Percentiles rank a stretch among this genome's conserved stretches.
Conservation (phyloP, 2,797 vertebrate species). For the Alauda arvensis region DNA sequence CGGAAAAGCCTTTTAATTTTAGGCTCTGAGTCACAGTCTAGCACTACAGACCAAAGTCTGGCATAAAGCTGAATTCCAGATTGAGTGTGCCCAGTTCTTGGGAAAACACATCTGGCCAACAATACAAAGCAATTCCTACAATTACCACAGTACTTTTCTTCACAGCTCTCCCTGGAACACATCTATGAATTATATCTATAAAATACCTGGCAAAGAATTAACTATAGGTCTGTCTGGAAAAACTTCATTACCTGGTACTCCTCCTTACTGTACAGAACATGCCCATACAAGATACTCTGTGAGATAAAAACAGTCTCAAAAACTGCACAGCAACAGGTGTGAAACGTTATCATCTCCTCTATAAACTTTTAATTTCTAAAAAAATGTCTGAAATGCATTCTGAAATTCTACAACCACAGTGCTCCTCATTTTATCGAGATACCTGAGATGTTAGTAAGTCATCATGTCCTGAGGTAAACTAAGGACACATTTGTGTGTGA, state of each 20-base stretch:
- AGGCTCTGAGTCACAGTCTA: conserved; percentile 2
- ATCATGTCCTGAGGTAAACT: background rate
- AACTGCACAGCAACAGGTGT: background rate
- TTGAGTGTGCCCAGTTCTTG: background rate
- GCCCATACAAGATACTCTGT: background rate
- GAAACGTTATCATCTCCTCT: background rate
- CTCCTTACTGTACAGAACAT: fast-evolving
- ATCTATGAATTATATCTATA: background rate
- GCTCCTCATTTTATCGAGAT: background rate
- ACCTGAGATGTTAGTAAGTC: background rate
- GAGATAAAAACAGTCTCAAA: background rate
- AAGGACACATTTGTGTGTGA: background rate
- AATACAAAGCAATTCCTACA: background rate
- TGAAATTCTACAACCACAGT: background rate
- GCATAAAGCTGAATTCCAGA: background rate
- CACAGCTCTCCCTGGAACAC: background rate
- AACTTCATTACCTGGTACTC: background rate
- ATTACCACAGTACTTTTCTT: background rate
- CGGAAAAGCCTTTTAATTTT: conserved; percentile 8
- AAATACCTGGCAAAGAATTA: background rate
- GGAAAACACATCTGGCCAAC: background rate
- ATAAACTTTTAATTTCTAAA: background rate
- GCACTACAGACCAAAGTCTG: background rate
- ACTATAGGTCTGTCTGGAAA: background rate
- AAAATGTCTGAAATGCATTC: background rate